phyloP scores from a whole-genome alignment of 2,113 vertebrate species.

The Phrynocephalus versicolor region DNA sequence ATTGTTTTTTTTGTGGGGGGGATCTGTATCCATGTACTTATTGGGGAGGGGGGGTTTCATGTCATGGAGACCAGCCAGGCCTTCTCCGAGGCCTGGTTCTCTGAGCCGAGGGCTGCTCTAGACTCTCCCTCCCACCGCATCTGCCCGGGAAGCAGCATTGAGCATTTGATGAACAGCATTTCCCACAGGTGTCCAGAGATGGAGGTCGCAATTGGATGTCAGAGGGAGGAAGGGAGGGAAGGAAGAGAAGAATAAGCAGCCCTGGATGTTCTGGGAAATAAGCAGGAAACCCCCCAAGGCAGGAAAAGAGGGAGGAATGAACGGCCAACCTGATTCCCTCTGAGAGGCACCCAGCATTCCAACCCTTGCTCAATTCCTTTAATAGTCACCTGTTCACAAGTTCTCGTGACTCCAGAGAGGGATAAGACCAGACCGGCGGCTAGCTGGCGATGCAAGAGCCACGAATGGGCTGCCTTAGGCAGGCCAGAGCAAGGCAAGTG shows the following conservation, averaged over 20 bases:
- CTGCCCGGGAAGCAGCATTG: too few relatives aligned
- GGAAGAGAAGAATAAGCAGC: neutral
- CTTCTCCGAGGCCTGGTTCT: constrained; percentile 1
- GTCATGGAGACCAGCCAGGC: neutral
- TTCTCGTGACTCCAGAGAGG: neutral
- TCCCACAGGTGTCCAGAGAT: neutral
- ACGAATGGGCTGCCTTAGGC: neutral
- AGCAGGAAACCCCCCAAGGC: too few relatives aligned
- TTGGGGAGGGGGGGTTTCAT: too few relatives aligned
- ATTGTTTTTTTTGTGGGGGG: neutral
- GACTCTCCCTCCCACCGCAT: neutral
- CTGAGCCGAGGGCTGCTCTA: too few relatives aligned
- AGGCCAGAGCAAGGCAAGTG: neutral
- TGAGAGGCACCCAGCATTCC: too few relatives aligned
- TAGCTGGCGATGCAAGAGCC: neutral
- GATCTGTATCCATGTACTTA: too few relatives aligned
- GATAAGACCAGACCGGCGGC: neutral
- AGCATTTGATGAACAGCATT: neutral
- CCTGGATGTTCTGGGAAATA: neutral
- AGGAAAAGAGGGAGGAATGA: neutral
- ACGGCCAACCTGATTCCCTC: neutral
- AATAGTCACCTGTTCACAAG: neutral
- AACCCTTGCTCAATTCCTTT: neutral
- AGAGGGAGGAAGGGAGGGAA: too few relatives aligned
- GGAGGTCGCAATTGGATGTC: neutral